Evolutionary conservation across 2,797 vertebrate species (phyloP), one percentile per base, ranked within the genome.

Genomic region (Pseudochaenichthys georgianus): DNA sequence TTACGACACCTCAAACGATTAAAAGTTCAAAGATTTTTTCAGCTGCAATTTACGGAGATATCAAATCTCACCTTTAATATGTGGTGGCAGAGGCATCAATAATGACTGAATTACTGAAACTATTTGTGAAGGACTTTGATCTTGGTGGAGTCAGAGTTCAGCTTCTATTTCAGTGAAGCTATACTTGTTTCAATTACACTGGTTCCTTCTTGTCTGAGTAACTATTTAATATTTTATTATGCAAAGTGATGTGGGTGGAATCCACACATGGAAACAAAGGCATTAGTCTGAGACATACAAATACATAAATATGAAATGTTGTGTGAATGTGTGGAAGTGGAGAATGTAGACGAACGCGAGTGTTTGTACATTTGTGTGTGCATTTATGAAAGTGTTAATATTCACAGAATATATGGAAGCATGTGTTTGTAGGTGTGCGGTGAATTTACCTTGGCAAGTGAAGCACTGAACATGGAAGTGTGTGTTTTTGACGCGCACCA

Each of bases 381-480:
- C 11, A 12, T 46, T 12, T 8, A 13, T 23, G 13, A 12, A n/a
- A 47, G 63, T 21, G 58, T 59, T 45, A 15, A 50, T 43, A 17
- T 53, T 5, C 41, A 12, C 16, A 13, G 23, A 23, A 11, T 51
- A 43, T 51, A 13, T 16, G 2, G 17, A 21, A 8, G 53, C 17
- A 1, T 61, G 51, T 53, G 51, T 52, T 21, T 21, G 46, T 78
- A 21, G 15, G 64, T 57, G 86, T 41, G 54, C 23, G 52, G 16
- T 5, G 13, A 50, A 1, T 46, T 55, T 42, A 99, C 98, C 97
- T 96, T 99, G 97, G 89, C 98, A 99, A 88, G 97, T 99, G 95
- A 99, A 99, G 93, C 98, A 99, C 81, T 96, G 94, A 88, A 98
- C 94, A 53, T 99, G 98, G 91, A 99, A 99, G 91, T 99, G 97